phyloP scores from a whole-genome alignment of 2,888 invertebrate species.

The Chrysomela aeneicollis region DNA sequence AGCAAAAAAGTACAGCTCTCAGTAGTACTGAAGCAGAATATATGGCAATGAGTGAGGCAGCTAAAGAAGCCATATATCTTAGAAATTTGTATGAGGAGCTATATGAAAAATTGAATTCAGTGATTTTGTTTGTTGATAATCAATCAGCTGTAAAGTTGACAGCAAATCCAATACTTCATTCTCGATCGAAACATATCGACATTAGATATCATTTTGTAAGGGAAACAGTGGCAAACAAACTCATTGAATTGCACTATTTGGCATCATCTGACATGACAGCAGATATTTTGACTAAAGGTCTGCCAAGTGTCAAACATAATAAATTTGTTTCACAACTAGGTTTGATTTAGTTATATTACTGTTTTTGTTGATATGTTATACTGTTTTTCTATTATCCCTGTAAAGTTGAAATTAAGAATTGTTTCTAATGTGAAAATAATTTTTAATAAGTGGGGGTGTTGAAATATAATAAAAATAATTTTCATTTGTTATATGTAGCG shows the following conservation, averaged over 20 bases:
- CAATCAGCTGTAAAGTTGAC: constrained; percentile 30
- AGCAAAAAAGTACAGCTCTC: constrained; percentile 51
- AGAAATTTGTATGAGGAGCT: constrained; percentile 23
- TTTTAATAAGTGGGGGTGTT: too few relatives aligned
- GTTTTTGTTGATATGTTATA: neutral
- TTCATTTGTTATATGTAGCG: too few relatives aligned
- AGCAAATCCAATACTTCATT: neutral
- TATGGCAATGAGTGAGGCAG: constrained; percentile 46
- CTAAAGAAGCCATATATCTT: constrained; percentile 41
- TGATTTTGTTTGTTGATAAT: constrained; percentile 32
- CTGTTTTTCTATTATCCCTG: too few relatives aligned
- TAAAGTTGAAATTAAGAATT: too few relatives aligned
- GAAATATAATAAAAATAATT: too few relatives aligned
- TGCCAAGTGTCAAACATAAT: constrained; percentile 16
- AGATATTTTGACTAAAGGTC: constrained; percentile 14
- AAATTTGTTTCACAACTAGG: neutral
- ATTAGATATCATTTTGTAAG: constrained; percentile 29
- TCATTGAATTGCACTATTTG: constrained; percentile 9
- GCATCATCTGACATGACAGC: constrained; percentile 13
- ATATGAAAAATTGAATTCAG: constrained; percentile 5
- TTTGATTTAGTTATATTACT: neutral
- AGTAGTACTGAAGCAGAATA: constrained; percentile 51
- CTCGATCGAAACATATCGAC: constrained; percentile 33
- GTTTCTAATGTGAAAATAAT: too few relatives aligned
- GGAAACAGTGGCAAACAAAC: constrained; percentile 21